These are phyloP conservation scores for Rhadina sibilatrix DNA, from an alignment of 2,113 vertebrate genomes.

Conservation along the genomic window DNA sequence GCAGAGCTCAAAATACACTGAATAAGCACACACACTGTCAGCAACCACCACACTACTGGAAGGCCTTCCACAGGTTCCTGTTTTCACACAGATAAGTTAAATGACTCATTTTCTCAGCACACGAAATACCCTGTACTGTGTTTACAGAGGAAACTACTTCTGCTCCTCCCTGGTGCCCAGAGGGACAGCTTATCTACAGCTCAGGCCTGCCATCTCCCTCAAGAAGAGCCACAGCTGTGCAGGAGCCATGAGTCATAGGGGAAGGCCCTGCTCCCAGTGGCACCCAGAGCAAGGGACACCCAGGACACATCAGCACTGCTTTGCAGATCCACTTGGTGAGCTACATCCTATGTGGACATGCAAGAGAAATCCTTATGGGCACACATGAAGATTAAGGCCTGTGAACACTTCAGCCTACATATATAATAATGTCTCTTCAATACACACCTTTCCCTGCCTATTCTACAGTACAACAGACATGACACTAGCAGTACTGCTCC, in stretches of 20 bases:
- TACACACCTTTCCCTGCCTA: background rate
- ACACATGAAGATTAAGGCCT: background rate
- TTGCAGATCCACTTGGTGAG: background rate
- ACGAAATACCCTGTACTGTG: background rate
- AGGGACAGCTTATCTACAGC: background rate
- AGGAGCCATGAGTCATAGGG: fast-evolving
- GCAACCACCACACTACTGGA: background rate
- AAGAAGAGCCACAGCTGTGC: background rate
- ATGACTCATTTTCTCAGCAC: background rate
- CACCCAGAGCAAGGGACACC: background rate
- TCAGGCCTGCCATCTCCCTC: background rate
- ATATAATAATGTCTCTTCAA: background rate
- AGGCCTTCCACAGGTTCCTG: background rate
- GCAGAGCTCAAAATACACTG: background rate
- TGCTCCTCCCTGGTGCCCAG: background rate
- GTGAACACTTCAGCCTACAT: background rate
- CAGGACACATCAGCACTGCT: background rate
- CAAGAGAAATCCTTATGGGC: background rate
- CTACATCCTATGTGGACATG: fast-evolving
- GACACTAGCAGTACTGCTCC: background rate
- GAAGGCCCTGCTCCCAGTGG: fast-evolving
- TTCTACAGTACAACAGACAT: background rate
- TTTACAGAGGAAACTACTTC: background rate
- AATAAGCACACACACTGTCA: background rate
- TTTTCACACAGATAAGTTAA: background rate